These are phyloP conservation scores for Rallus limicola DNA, from an alignment of 2,113 vertebrate species.

Conservation along the genomic window DNA sequence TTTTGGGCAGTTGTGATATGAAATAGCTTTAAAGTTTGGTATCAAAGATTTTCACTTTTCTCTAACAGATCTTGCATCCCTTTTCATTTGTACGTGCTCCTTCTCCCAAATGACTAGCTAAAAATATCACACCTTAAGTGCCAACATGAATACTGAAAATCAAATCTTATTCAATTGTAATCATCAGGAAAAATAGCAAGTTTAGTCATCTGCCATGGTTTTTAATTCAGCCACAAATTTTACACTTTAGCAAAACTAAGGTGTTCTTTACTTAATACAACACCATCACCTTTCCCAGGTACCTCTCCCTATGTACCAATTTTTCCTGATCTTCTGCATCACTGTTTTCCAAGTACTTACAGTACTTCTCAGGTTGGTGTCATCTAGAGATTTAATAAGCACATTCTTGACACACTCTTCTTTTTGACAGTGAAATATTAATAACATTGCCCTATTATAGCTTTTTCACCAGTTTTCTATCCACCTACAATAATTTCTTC, in stretches of 20 bases:
- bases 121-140: not conserved
- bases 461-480: slow-evolving; percentile 17
- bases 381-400: slow-evolving; percentile 17
- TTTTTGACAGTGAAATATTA: slow-evolving; percentile 41
- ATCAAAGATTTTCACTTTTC: not conserved
- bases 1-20: not conserved
- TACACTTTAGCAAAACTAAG: not conserved
- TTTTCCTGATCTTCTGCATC: not conserved
- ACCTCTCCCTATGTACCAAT: not conserved
- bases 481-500: slow-evolving; percentile 5
- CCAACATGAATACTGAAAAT: not conserved
- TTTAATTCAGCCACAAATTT: not conserved
- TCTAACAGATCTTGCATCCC: not conserved
- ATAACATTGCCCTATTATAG: not conserved
- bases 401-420: not conserved
- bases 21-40: not conserved
- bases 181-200: not conserved
- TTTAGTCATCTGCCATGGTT: not conserved
- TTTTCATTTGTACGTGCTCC: not conserved
- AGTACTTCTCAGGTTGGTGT: not conserved
- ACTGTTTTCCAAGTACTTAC: not conserved
- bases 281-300: not conserved
- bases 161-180: not conserved
- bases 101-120: not conserved
- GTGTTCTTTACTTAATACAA: not conserved